Conservation (phyloP, 2,797 vertebrate genomes). For the Pelochelys cantorii region DNA sequence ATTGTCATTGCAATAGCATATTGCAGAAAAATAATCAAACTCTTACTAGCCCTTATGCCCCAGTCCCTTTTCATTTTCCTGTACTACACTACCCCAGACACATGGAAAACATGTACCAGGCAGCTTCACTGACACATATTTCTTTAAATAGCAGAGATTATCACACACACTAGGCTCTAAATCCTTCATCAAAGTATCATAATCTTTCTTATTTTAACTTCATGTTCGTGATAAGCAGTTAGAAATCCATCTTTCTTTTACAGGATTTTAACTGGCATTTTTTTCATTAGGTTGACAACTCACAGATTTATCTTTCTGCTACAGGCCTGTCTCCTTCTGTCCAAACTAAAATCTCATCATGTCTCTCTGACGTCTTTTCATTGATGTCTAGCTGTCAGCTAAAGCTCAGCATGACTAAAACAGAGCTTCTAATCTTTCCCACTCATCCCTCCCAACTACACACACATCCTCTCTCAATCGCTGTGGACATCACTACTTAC, state of each 20-base stretch:
- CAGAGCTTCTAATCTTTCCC: background rate
- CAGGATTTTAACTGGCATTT: background rate
- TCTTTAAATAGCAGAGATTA: background rate
- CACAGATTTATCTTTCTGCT: background rate
- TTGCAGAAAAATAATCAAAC: background rate
- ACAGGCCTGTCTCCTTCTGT: background rate
- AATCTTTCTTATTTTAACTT: background rate
- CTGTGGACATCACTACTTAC: background rate
- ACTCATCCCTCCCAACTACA: fast-evolving
- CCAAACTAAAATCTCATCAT: background rate
- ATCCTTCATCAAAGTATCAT: background rate
- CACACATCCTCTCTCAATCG: background rate
- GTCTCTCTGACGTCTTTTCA: background rate
- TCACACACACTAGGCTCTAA: background rate
- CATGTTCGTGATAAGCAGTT: background rate
- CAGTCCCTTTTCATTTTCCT: background rate
- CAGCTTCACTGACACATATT: background rate
- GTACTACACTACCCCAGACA: background rate
- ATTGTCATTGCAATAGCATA: background rate
- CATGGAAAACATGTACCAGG: background rate
- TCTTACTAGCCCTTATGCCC: background rate
- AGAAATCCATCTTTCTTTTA: background rate
- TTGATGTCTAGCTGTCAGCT: background rate
- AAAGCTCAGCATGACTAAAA: background rate
- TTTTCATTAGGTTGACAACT: fast-evolving